Base-by-base conservation (phyloP, 2,113 vertebrate species). In the Thryonomys swinderianus region DNA sequence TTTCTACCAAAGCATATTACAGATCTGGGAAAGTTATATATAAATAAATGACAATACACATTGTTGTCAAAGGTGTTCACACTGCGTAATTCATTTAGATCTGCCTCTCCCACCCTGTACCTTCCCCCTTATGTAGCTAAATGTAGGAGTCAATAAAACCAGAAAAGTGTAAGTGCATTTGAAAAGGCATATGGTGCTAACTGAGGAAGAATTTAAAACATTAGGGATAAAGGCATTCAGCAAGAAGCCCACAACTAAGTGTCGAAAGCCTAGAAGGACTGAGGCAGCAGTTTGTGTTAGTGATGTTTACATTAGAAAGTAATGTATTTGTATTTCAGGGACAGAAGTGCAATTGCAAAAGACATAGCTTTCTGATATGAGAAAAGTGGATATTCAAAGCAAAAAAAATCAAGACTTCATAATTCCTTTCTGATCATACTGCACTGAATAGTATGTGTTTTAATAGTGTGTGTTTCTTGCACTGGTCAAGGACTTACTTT, bases 321-420 rank as follows among this genome's bases (percentile, higher is more conserved):
- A 83, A 53, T 51, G 55, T 48, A 48, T 82, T 67, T 85, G 1
- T 64, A 82, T 66, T 92, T 73, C 67, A 34, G 53, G 27, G 48
- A 51, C 88, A 91, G 83, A 94, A 92, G 40, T 73, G 20, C n/a
- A 85, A 1, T 76, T 86, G 20, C 25, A 5, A 55, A 53, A 34
- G 57, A 92, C 21, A n/a, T 30, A 69, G 20, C 37, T 84, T 74
- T 91, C 30, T 45, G 81, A 80, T 32, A 21, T 9, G 51, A 42
- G 67, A 37, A 45, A 61, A 66, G 62, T 84, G 92, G 67, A 25
- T 74, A 82, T 62, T 78, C 69, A 93, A 76, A 94, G 64, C 30
- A 66, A 55, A 59, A 51, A 51, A 55, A 83, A 67, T 48, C 25
- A 87, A n/a, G 17, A 48, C 45, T 71, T 51, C 34, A 4, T 45